A percentile compares a stretch with the other conserved stretches of the same genome.
Conservation (phyloP, 2,113 vertebrate species). For the Sinocyclocheilus rhinocerous region DNA sequence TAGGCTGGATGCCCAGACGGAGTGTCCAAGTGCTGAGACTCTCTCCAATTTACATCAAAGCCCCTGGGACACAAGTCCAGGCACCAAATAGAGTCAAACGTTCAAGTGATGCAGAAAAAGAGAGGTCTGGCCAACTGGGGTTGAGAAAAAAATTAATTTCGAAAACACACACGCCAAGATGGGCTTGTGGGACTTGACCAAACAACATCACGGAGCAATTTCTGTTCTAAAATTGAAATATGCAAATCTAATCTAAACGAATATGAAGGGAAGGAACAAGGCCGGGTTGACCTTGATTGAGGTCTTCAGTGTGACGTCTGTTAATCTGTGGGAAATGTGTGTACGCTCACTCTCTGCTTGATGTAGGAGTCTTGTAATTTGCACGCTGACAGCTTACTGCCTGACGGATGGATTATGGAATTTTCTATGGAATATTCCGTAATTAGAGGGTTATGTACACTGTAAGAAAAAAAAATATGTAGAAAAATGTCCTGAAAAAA, state of each 20-base stretch:
- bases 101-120: constrained; percentile 36
- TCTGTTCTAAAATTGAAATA: constrained; percentile 26
- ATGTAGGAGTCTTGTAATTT: no score
- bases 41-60: constrained; percentile 50
- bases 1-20: constrained; percentile 35
- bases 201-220: neutral
- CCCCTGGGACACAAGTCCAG: constrained; percentile 25
- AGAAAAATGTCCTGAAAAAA: no score
- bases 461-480: no score
- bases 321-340: no score
- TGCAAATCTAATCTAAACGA: constrained; percentile 37
- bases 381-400: no score
- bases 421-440: no score
- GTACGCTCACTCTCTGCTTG: no score
- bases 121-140: neutral
- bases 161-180: constrained; percentile 29
- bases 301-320: no score
- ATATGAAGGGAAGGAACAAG: neutral
- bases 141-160: constrained; percentile 20
- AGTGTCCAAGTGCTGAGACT: constrained; percentile 18
- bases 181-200: neutral
- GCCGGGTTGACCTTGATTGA: neutral
- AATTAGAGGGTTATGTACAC: no score
- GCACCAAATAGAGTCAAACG: constrained; percentile 45
- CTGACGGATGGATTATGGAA: no score